Evolutionary conservation across 2,113 vertebrate species (phyloP).

Genomic region (Vombatus ursinus): DNA sequence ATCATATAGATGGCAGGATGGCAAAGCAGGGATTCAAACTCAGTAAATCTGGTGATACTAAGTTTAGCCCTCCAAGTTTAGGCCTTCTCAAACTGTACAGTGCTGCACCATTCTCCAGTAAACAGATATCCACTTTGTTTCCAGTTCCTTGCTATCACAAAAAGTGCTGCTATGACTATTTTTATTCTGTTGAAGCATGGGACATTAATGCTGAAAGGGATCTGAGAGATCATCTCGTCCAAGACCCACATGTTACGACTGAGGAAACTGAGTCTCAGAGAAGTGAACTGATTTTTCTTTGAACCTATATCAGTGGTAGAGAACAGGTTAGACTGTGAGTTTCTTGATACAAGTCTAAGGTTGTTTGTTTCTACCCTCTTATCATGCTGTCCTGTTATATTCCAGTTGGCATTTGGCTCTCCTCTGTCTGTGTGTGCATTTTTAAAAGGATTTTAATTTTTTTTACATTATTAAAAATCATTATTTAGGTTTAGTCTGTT

Average conservation of each 20-base stretch:
- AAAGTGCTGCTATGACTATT: neutral
- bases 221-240: neutral
- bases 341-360: neutral
- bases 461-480: slow-evolving; percentile 95
- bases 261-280: no score
- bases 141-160: neutral
- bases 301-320: neutral
- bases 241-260: neutral
- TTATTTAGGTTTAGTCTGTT: slow-evolving; percentile 89
- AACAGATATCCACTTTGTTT: neutral
- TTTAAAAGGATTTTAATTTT: neutral
- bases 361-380: neutral
- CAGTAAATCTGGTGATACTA: neutral
- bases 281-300: neutral
- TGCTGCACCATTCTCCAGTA: neutral
- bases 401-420: neutral
- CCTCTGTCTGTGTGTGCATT: neutral
- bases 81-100: neutral
- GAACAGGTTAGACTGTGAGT: neutral
- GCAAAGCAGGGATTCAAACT: neutral
- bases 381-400: neutral
- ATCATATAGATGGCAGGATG: neutral
- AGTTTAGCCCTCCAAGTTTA: neutral
- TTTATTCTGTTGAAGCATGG: neutral
- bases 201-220: neutral